phyloP scores from a whole-genome alignment of 1,140 invertebrate species.

The Drosophila tani region DNA sequence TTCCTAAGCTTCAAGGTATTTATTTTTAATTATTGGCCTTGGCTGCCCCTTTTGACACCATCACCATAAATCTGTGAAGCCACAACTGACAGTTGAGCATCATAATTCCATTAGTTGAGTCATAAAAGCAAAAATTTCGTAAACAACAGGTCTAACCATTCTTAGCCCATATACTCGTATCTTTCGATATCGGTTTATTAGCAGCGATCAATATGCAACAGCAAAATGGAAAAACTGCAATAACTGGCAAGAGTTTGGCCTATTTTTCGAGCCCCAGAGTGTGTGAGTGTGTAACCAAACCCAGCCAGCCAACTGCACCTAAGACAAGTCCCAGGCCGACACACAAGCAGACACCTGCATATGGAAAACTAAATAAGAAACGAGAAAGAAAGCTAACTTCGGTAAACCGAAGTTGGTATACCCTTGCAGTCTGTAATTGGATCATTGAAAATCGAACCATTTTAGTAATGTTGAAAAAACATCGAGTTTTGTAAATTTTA shows the following conservation, averaged over 20 bases:
- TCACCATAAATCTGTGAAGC: conserved; percentile 9
- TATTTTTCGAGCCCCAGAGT: conserved; percentile 49
- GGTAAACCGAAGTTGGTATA: too few relatives aligned
- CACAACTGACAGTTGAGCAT: conserved; percentile 24
- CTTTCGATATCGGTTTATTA: conserved; percentile 30
- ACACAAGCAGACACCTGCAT: conserved; percentile 44
- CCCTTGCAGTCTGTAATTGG: too few relatives aligned
- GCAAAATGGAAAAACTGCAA: conserved; percentile 46
- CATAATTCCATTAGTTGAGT: conserved; percentile 43
- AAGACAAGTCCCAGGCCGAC: conserved; percentile 41
- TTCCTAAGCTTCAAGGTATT: neutral
- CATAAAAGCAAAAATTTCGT: conserved; percentile 28
- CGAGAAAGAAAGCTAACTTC: too few relatives aligned
- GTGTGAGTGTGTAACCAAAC: conserved; percentile 24
- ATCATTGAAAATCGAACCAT: too few relatives aligned
- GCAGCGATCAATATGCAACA: conserved; percentile 38
- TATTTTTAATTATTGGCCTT: conserved; percentile 7
- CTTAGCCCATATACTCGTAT: conserved; percentile 36
- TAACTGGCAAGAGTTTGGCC: conserved; percentile 66
- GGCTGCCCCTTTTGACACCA: conserved; percentile 4
- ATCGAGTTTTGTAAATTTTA: too few relatives aligned
- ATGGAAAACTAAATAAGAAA: conserved; percentile 38
- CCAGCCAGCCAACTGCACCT: conserved; percentile 43
- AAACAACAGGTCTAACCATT: conserved; percentile 16
- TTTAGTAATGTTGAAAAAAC: too few relatives aligned